These are phyloP conservation scores for Lasiurus cinereus DNA, from an alignment of 2,113 vertebrate species.

Conservation along the genomic window DNA sequence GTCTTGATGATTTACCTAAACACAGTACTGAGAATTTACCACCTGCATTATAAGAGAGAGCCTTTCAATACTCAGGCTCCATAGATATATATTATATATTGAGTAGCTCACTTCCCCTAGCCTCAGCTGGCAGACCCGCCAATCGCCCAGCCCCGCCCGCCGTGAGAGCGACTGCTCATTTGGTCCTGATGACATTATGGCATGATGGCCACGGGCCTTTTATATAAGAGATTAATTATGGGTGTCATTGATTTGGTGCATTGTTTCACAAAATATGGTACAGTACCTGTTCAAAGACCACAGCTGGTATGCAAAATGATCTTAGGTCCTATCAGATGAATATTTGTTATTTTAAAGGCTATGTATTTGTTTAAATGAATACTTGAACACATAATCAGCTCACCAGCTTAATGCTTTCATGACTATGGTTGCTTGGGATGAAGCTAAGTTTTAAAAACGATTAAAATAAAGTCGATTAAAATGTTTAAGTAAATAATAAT, in stretches of 20 bases:
- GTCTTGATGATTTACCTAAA: slow-evolving; percentile 42
- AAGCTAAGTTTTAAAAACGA: slow-evolving; percentile 31
- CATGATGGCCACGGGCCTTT: too few species aligned
- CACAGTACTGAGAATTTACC: not conserved
- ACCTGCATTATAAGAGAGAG: not conserved
- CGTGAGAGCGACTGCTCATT: too few species aligned
- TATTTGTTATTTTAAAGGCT: not conserved
- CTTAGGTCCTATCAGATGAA: not conserved
- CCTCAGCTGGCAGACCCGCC: too few species aligned
- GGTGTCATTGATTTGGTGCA: not conserved
- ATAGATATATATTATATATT: not conserved
- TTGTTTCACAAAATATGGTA: not conserved
- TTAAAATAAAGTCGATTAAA: slow-evolving; percentile 1
- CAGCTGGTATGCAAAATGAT: not conserved
- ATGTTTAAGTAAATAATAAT: not conserved
- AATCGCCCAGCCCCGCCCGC: too few species aligned
- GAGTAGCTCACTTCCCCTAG: too few species aligned
- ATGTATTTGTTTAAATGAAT: not conserved
- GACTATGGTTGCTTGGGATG: not conserved
- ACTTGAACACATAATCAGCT: slow-evolving; percentile 18
- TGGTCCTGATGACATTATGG: too few species aligned
- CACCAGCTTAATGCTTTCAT: not conserved
- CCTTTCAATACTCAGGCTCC: not conserved
- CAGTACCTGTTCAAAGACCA: not conserved
- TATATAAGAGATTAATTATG: not conserved